Conservation (phyloP, 2,113 vertebrate genomes). For the Neolamprologus devosi region DNA sequence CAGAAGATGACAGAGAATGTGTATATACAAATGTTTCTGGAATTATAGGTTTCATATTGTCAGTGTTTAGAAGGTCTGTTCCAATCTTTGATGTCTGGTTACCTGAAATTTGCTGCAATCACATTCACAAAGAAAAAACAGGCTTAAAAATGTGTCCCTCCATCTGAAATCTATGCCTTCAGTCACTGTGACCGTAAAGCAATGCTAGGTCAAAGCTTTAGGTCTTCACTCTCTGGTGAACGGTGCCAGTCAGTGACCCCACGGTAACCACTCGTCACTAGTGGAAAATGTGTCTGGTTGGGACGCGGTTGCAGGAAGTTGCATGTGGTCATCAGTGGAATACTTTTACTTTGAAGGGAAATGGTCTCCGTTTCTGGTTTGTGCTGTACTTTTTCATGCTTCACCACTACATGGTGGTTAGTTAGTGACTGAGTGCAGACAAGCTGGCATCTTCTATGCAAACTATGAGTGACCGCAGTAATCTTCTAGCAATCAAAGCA, state of each 20-base stretch:
- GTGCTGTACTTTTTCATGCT: background rate
- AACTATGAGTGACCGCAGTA: background rate
- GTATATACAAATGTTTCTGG: background rate
- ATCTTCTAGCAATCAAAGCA: background rate
- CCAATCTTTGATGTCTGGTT: background rate
- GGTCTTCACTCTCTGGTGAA: background rate
- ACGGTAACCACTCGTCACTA: background rate
- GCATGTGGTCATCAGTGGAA: background rate
- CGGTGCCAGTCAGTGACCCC: background rate
- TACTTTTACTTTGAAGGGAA: background rate
- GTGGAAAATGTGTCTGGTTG: background rate
- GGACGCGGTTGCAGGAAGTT: background rate
- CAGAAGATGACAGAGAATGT: background rate
- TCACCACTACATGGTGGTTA: background rate
- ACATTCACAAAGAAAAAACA: background rate
- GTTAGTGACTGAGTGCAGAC: background rate
- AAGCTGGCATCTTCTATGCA: background rate
- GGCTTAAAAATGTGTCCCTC: background rate
- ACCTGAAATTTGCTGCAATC: background rate
- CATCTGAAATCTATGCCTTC: background rate
- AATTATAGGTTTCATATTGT: background rate
- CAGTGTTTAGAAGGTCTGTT: background rate
- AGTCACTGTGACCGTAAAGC: background rate
- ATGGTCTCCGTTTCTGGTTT: background rate
- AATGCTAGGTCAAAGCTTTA: background rate